These are phyloP conservation scores for Eunapius fragilis DNA, from an alignment of 37 sponge, comb jelly and placozoan genomes.

Conservation along the genomic window DNA sequence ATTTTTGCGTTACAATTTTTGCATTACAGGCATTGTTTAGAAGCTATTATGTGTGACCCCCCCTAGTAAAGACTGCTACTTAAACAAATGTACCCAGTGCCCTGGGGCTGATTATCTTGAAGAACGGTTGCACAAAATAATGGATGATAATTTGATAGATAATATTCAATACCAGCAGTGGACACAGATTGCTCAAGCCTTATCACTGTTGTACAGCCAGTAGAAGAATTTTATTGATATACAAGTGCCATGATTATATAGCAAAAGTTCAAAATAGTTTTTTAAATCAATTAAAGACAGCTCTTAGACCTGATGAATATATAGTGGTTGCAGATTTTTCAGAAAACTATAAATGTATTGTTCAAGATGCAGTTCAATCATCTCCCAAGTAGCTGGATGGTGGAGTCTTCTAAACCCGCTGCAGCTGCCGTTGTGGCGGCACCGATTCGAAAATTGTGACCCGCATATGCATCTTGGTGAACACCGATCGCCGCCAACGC, in stretches of 20 bases:
- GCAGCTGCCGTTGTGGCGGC: too few species aligned
- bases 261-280: neutral
- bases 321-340: neutral
- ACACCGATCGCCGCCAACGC: too few species aligned
- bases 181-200: slow-evolving; percentile 41
- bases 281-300: neutral
- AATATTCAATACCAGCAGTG: slow-evolving; percentile 39
- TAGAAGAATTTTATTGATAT: neutral
- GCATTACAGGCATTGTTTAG: slow-evolving; percentile 27
- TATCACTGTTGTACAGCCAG: neutral
- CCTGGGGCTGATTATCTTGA: slow-evolving; percentile 15
- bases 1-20: neutral
- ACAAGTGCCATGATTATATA: neutral
- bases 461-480: too few species aligned
- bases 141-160: slow-evolving; percentile 53
- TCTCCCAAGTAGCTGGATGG: too few species aligned
- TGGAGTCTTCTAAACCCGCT: too few species aligned
- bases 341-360: neutral
- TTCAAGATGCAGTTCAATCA: neutral
- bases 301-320: neutral
- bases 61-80: slow-evolving; percentile 23
- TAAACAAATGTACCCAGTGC: slow-evolving; percentile 24
- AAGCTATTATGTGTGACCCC: slow-evolving; percentile 45
- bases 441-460: too few species aligned
- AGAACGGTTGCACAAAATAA: neutral